Evolutionary conservation across 2,113 vertebrate species (phyloP).

Genomic region (Microcebus murinus): DNA sequence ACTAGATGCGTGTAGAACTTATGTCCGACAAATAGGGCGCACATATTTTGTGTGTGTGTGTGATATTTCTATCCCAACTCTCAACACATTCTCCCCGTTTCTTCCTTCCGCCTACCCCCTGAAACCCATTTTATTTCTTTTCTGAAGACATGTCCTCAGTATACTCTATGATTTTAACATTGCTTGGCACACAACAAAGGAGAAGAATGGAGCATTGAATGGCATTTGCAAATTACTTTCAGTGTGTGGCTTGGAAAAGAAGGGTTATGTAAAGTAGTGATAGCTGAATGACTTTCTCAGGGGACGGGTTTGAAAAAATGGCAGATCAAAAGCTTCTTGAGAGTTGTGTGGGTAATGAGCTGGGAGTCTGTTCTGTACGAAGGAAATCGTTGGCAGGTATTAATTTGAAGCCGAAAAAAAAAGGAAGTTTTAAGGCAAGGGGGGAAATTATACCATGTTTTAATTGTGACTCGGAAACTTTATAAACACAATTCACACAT

Average conservation of each 20-base stretch:
- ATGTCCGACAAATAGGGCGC: rapidly evolving
- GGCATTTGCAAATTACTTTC: slow-evolving; percentile 39
- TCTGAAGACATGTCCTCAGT: background rate
- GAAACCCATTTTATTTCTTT: background rate
- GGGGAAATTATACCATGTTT: slow-evolving; percentile 78
- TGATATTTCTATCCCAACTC: background rate
- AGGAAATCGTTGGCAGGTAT: slow-evolving; percentile 83
- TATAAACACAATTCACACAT: slow-evolving; percentile 83
- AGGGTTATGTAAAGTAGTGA: background rate
- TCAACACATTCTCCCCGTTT: background rate
- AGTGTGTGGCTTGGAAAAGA: slow-evolving; percentile 31
- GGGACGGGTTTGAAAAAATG: background rate
- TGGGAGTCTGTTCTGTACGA: slow-evolving; percentile 29
- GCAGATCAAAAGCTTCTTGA: slow-evolving; percentile 51
- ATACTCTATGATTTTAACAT: background rate
- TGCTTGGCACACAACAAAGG: background rate
- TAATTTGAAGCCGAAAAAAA: slow-evolving; percentile 81
- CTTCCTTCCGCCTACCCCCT: background rate
- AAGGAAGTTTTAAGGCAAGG: slow-evolving; percentile 70
- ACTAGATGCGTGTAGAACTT: rapidly evolving
- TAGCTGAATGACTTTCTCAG: background rate
- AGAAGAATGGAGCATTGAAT: background rate
- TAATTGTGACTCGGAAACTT: slow-evolving; percentile 84
- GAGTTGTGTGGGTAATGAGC: background rate
- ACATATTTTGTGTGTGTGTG: too few species aligned